A percentile compares a stretch with the other conserved stretches of the same genome.
Conservation (phyloP, 2,113 vertebrate genomes). For the Garra rufa region DNA sequence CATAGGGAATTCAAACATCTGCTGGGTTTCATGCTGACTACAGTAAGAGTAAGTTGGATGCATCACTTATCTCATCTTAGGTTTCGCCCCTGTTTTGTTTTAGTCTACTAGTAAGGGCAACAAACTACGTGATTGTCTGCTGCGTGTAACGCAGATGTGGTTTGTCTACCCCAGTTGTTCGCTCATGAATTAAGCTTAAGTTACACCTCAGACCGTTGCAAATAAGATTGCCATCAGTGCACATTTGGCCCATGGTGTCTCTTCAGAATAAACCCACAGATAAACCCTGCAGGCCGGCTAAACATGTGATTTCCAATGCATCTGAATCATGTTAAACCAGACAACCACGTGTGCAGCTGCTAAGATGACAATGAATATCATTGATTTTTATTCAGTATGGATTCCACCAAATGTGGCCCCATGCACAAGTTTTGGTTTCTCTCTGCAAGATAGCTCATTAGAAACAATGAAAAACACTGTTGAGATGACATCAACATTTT, state of each 20-base stretch:
- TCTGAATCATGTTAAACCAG: constrained; percentile 23
- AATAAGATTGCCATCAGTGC: neutral
- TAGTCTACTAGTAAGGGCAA: constrained; percentile 49
- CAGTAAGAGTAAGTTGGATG: neutral
- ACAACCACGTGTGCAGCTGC: neutral
- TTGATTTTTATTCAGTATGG: neutral
- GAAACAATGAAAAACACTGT: neutral
- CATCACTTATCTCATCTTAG: neutral
- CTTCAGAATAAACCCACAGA: neutral
- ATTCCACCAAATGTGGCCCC: neutral
- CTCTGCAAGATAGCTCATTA: neutral
- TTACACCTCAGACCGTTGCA: neutral
- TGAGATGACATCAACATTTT: neutral
- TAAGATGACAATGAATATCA: neutral
- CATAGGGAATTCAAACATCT: neutral
- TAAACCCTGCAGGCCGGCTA: neutral
- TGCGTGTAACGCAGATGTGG: constrained; percentile 7
- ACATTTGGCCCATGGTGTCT: neutral
- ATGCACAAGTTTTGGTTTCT: neutral
- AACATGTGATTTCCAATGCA: neutral
- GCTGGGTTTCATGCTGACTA: neutral
- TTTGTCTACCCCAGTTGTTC: neutral
- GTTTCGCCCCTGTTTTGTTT: constrained; percentile 39
- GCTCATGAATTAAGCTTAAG: constrained; percentile 10
- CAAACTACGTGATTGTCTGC: constrained; percentile 19